Conservation (phyloP, 1,140 invertebrate genomes). For the Ditylenchus dipsaci region DNA sequence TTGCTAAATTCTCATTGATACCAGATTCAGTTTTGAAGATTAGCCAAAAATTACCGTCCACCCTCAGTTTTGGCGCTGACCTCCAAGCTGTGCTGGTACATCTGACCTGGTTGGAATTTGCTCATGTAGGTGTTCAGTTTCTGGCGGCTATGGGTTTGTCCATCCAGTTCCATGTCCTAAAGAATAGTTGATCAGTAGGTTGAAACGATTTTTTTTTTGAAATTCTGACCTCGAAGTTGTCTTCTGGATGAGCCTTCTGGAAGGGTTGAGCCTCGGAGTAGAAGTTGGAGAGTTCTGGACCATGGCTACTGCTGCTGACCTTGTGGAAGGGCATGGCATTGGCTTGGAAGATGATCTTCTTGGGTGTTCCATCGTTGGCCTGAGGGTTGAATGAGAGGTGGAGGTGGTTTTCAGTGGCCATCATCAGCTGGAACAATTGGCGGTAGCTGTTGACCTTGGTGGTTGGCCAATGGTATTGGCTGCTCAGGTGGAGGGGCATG, state of each 20-base stretch:
- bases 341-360: conserved; percentile 17
- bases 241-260: background rate
- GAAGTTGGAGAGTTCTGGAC: conserved; percentile 22
- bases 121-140: conserved; percentile 12
- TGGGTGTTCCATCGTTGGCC: conserved; percentile 16
- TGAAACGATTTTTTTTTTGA: background rate
- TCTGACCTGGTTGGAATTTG: conserved; percentile 16
- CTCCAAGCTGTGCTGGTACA: conserved; percentile 27
- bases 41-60: conserved; percentile 9
- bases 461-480: background rate
- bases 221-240: background rate
- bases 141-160: conserved; percentile 8
- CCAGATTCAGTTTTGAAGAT: too few species aligned
- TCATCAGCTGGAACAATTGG: conserved; percentile 33
- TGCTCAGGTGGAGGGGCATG: background rate
- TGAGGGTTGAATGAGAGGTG: conserved; percentile 30
- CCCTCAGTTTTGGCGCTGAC: conserved; percentile 20
- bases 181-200: too few species aligned
- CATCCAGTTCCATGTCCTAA: conserved; percentile 3
- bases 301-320: background rate
- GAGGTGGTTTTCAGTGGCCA: conserved; percentile 35
- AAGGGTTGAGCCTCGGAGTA: conserved; percentile 13
- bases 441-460: background rate
- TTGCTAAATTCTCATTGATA: background rate
- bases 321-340: conserved; percentile 26